Base-by-base conservation (phyloP, 2,888 invertebrate species). In the Dicycla oo region DNA sequence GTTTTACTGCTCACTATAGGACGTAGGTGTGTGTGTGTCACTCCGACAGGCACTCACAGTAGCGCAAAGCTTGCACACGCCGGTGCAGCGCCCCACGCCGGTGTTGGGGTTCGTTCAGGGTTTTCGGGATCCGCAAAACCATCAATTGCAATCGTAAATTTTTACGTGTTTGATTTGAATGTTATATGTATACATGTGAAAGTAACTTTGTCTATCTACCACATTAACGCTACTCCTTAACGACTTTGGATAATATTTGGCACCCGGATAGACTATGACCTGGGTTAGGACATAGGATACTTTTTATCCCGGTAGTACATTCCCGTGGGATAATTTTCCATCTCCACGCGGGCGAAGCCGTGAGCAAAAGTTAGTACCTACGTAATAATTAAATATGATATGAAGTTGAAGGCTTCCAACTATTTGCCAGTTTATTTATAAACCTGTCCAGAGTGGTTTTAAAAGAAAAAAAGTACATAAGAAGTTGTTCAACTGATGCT, bases 321-420 rank as follows among this genome's bases (percentile, higher is more conserved):
- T 60, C 11, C 18, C 18, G 0, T 15, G 26, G 3, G 20, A 26
- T 45, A 30, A 30, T 61, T 15, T 15, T n/a, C 20, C 8, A n/a
- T 45, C 13, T 8, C 13, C 13, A 10, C 30, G 15, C 13, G 13
- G 26, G 0, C 0, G 2, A 43, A 45, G 26, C 20, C 20, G 13
- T 13, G 26, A 2, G 5, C 5, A 20, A 15, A 26, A 61, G 13
- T 45, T 3, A 8, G 43, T 30, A 10, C 18, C 2, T 13, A 67
- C n/a, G n/a, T 34, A 34, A 49, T 47, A 49, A 67, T 49, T 20
- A 23, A 23, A 38, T 26, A 61, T 20, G 23, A 53, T 26, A 43
- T n/a, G n/a, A 74, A 38, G 62, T 73, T 73, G 66, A 80, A 63
- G 74, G 80, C 38, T 67, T 62, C 57, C 53, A 54, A 67, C 49